Percentiles rank a stretch among this genome's conserved stretches.
Evolutionary conservation across 1,140 invertebrate species (phyloP).

Genomic region (Trialeurodes vaporariorum): DNA sequence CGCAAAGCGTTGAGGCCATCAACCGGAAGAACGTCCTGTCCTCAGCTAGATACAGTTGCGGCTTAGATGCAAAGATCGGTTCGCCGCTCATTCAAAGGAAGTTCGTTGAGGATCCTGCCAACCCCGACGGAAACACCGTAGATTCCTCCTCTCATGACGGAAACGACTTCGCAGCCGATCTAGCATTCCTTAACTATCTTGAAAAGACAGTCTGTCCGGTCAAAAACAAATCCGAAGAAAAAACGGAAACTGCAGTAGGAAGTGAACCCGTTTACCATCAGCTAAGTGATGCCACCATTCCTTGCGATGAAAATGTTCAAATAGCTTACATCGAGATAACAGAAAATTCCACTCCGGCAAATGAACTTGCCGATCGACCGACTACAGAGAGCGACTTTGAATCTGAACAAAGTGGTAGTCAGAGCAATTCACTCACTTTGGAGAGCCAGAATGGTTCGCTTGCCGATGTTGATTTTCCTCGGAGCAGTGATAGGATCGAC

Average conservation of each 20-base stretch:
- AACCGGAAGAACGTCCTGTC: conserved; percentile 76
- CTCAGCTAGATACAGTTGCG: conserved; percentile 72
- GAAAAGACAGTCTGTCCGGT: not conserved
- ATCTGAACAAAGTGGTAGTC: not conserved
- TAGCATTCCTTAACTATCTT: not conserved
- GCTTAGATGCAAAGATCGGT: conserved; percentile 51
- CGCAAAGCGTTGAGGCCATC: conserved; percentile 63
- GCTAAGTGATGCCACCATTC: not conserved
- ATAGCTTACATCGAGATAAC: not conserved
- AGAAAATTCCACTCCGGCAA: not conserved
- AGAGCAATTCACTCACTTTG: not conserved
- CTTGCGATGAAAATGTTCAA: not conserved
- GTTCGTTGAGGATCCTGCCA: conserved; percentile 30
- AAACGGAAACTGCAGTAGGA: not conserved
- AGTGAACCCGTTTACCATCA: not conserved
- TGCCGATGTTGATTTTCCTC: too few relatives aligned
- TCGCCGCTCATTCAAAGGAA: conserved; percentile 53
- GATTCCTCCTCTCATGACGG: too few relatives aligned
- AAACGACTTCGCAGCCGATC: not conserved
- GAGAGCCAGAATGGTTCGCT: not conserved
- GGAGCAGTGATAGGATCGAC: not conserved
- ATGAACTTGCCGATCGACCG: too few relatives aligned
- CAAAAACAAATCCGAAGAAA: not conserved
- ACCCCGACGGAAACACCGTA: not conserved
- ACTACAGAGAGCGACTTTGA: too few relatives aligned